A percentile compares a stretch with the other conserved stretches of the same genome.
Conservation (phyloP, 2,113 vertebrate genomes). For the Heliornis fulica region DNA sequence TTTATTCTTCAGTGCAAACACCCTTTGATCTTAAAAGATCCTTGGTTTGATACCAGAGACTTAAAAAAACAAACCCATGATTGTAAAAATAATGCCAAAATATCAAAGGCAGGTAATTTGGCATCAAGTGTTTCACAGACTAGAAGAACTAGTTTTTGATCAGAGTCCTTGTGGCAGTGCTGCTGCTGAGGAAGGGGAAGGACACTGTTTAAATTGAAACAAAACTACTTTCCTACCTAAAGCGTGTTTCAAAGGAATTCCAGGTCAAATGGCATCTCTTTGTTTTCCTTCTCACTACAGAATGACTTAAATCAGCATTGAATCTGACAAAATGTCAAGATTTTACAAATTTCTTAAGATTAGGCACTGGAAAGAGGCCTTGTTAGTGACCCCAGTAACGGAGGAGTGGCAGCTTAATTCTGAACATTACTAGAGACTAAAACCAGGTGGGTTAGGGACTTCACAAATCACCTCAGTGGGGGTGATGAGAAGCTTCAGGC, state of each 20-base stretch:
- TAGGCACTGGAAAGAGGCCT: not conserved
- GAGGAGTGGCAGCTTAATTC: not conserved
- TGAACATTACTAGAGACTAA: not conserved
- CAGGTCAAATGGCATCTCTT: not conserved
- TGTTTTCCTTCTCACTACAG: not conserved
- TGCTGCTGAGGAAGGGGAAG: not conserved
- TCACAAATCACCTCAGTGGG: not conserved
- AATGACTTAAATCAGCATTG: not conserved
- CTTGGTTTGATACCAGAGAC: not conserved
- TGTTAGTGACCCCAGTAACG: not conserved
- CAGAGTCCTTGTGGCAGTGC: not conserved
- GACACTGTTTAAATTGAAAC: not conserved
- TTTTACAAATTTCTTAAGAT: not conserved
- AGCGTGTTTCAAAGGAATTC: not conserved
- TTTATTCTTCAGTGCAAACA: not conserved
- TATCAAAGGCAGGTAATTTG: not conserved
- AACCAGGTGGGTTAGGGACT: rapidly evolving
- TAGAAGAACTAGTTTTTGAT: not conserved
- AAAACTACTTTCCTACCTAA: not conserved
- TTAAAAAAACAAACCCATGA: not conserved
- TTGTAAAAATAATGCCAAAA: not conserved
- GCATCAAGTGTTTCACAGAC: not conserved
- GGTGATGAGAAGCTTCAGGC: not conserved
- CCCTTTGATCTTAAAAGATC: not conserved
- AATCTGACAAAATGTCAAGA: not conserved